Evolutionary conservation across 2,113 vertebrate genomes (phyloP).

Genomic region (Dascyllus trimaculatus): DNA sequence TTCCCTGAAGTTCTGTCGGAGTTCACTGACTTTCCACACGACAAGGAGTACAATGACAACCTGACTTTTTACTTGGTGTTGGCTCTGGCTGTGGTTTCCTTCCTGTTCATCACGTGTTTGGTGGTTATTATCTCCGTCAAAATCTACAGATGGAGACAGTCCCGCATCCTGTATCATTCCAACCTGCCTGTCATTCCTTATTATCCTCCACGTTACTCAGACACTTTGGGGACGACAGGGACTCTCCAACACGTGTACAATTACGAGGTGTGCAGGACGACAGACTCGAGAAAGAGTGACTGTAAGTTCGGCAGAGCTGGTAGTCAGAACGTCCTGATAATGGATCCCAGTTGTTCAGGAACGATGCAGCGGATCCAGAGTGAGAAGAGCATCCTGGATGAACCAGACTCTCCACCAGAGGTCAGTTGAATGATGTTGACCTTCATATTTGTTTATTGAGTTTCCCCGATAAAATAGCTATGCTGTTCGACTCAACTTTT

Average conservation of each 20-base stretch:
- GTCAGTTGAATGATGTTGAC: slow-evolving; percentile 5
- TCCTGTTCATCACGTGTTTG: slow-evolving; percentile 67
- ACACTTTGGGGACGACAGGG: slow-evolving; percentile 53
- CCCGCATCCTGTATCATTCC: slow-evolving; percentile 61
- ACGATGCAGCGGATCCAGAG: slow-evolving; percentile 46
- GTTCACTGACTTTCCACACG: slow-evolving; percentile 49
- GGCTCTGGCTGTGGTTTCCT: slow-evolving; percentile 72
- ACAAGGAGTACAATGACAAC: slow-evolving; percentile 65
- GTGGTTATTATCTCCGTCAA: slow-evolving; percentile 71
- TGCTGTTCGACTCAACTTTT: too few relatives aligned
- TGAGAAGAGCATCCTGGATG: slow-evolving; percentile 54
- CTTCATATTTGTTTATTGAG: too few relatives aligned
- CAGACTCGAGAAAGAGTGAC: slow-evolving; percentile 66
- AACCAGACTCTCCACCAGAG: slow-evolving; percentile 44
- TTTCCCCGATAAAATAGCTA: too few relatives aligned
- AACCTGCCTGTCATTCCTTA: slow-evolving; percentile 61
- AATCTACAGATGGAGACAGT: slow-evolving; percentile 66
- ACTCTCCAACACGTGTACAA: slow-evolving; percentile 68
- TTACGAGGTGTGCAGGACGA: slow-evolving; percentile 62
- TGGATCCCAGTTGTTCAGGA: slow-evolving; percentile 13
- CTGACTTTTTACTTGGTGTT: slow-evolving; percentile 64
- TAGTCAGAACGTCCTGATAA: not conserved
- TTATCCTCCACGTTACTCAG: slow-evolving; percentile 67
- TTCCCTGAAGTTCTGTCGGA: slow-evolving; percentile 62
- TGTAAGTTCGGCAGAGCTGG: slow-evolving; percentile 50